Percentiles rank a stretch among this genome's conserved stretches.
phyloP scores from a whole-genome alignment of 2,113 vertebrate species.

The Pholis gunnellus region DNA sequence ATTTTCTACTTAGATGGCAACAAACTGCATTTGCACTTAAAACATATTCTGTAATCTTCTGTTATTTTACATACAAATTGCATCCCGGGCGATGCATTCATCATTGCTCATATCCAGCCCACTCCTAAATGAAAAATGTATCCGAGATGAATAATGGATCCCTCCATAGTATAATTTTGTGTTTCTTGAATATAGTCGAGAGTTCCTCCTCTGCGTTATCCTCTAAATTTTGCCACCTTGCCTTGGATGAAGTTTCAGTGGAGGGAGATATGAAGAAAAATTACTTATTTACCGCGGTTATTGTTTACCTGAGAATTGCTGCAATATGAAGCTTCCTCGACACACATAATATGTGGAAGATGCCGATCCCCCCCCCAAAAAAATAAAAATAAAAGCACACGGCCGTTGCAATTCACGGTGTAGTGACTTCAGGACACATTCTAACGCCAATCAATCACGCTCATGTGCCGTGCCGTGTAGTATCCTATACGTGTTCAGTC shows the following conservation, averaged over 20 bases:
- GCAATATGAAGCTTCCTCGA: conserved; percentile 46
- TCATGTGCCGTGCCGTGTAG: conserved; percentile 11
- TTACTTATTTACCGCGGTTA: conserved; percentile 68
- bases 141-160: conserved; percentile 88
- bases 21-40: conserved; percentile 87
- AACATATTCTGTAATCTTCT: conserved; percentile 88
- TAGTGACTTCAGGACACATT: conserved; percentile 28
- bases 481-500: conserved; percentile 34
- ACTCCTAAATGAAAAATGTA: conserved; percentile 87
- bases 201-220: conserved; percentile 70
- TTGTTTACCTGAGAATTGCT: conserved; percentile 71
- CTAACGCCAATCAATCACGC: conserved; percentile 48
- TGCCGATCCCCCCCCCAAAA: not conserved
- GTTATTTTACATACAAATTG: conserved; percentile 90
- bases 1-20: conserved; percentile 81
- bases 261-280: conserved; percentile 76
- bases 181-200: conserved; percentile 80
- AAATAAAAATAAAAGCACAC: not conserved
- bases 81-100: conserved; percentile 86
- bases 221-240: conserved; percentile 47
- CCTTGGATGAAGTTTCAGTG: conserved; percentile 62
- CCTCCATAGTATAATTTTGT: conserved; percentile 83
- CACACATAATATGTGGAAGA: conserved; percentile 26
- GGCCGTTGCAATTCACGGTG: conserved; percentile 18
- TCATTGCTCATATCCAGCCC: conserved; percentile 85